phyloP scores from a whole-genome alignment of 1,140 invertebrate genomes.

The Meloidogyne chitwoodi region DNA sequence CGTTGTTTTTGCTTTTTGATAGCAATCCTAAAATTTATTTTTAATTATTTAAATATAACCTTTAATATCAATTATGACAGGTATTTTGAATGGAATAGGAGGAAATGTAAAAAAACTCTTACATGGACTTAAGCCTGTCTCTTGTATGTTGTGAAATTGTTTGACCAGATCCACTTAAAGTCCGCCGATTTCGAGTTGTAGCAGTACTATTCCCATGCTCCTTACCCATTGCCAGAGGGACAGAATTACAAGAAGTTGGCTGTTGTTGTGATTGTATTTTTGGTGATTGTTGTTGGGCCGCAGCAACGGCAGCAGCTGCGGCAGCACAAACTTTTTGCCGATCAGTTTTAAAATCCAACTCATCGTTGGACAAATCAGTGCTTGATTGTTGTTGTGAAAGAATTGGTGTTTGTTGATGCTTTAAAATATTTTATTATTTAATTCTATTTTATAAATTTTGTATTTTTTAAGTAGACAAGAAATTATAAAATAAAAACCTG shows the following conservation, averaged over 20 bases:
- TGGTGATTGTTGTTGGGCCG: slow-evolving; percentile 5
- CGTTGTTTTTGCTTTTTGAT: slow-evolving; percentile 49
- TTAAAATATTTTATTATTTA: too few species aligned
- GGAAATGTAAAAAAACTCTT: background rate
- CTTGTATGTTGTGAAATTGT: slow-evolving; percentile 48
- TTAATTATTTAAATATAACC: too few species aligned
- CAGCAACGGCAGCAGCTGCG: background rate
- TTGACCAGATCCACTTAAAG: slow-evolving; percentile 47
- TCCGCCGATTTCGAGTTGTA: slow-evolving; percentile 34
- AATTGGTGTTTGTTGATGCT: slow-evolving; percentile 5
- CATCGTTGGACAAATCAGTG: slow-evolving; percentile 33
- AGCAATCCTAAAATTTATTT: slow-evolving; percentile 38
- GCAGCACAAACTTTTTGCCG: background rate
- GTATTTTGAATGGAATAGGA: too few species aligned
- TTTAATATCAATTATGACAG: too few species aligned
- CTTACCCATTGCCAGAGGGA: background rate
- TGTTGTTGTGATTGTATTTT: slow-evolving; percentile 9
- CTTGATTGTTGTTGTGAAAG: slow-evolving; percentile 26
- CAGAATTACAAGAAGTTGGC: slow-evolving; percentile 12
- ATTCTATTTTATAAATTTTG: too few species aligned
- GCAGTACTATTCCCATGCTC: background rate
- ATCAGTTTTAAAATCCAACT: slow-evolving; percentile 3
- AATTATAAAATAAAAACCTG: background rate
- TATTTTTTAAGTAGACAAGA: too few species aligned
- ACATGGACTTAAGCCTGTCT: slow-evolving; percentile 50